Conservation (phyloP, 2,113 vertebrate species). For the Sebastes schlegelii region DNA sequence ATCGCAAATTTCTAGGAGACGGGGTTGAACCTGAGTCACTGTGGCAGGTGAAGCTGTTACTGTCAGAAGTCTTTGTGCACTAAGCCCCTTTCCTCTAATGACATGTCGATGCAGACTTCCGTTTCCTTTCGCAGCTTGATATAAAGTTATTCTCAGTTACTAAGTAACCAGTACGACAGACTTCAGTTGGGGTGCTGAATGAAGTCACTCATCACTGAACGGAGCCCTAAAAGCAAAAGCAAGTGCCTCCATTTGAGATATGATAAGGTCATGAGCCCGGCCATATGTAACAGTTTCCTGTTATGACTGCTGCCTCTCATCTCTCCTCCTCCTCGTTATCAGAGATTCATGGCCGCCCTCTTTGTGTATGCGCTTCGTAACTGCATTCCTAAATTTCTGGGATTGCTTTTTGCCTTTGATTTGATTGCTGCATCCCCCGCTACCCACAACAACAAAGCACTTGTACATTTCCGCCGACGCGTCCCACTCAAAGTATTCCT, state of each 20-base stretch:
- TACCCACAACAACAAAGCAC: constrained; percentile 36
- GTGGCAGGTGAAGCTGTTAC: not conserved
- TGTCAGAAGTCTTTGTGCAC: not conserved
- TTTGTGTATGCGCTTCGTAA: not conserved
- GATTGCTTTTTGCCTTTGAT: constrained; percentile 14
- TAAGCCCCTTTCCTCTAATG: not conserved
- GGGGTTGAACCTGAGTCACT: too few species aligned
- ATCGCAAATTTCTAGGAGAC: too few species aligned
- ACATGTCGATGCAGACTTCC: not conserved
- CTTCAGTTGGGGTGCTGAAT: not conserved
- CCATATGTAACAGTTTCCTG: not conserved
- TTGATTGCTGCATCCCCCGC: constrained; percentile 24
- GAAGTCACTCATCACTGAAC: not conserved
- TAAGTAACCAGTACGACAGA: not conserved
- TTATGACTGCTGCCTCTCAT: not conserved
- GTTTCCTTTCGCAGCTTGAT: not conserved
- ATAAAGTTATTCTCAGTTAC: not conserved
- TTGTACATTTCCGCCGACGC: constrained; percentile 5
- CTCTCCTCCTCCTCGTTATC: not conserved
- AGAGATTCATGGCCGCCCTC: not conserved
- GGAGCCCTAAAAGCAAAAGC: not conserved
- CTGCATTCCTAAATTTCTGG: not conserved
- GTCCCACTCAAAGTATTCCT: constrained; percentile 17
- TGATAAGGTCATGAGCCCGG: not conserved
- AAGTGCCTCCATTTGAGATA: not conserved